Evolutionary conservation across 92 coral and sea anemone species (phyloP), one percentile per base, ranked within the genome.

Genomic region (Phenganax stokvisi): DNA sequence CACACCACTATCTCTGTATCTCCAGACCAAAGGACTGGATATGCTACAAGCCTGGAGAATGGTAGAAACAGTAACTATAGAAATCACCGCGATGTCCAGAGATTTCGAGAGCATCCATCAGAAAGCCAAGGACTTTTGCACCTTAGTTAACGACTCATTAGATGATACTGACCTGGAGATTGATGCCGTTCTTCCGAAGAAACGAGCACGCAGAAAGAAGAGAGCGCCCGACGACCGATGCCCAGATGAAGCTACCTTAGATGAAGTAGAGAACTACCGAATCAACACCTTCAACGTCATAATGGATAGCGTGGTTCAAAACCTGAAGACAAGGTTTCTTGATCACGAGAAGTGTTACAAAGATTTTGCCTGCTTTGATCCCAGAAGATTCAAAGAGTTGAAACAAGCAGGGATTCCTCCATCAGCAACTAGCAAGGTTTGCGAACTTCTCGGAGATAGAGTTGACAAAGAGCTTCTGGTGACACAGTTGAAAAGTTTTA

Each of bases 131-230:
- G 47, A 65, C 71, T 65, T 65, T 44, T 65, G 71, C 71, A 44
- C 71, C 71, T 44, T 65, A 65, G 71, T 65, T 65, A 65, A 65
- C 71, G 71, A 65, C 30, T 65, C 71, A 12, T 65, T 65, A 44
- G 71, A 65, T 65, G 71, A 65, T 10, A 65, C 71, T 44, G 28
- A 11, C 71, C 16, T 11, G 10, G 71, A 65, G 71, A 65, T 65
- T 17, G 71, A 65, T 65, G 71, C 71, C 31, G 29, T n/a, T 84
- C 12, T 61, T 53, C 17, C 77, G 70, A 31, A 37, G 67, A 28
- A 76, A 84, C 51, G 78, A 60, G 28, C 75, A 81, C 54, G 51
- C 44, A 80, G 67, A 61, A 67, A 65, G n/a, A 58, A 66, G 76
- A 62, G 76, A 80, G 16, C 57, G 53, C 20, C 87, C 55, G 57